Conservation (phyloP, 2,888 invertebrate species). For the Germaria angustata region DNA sequence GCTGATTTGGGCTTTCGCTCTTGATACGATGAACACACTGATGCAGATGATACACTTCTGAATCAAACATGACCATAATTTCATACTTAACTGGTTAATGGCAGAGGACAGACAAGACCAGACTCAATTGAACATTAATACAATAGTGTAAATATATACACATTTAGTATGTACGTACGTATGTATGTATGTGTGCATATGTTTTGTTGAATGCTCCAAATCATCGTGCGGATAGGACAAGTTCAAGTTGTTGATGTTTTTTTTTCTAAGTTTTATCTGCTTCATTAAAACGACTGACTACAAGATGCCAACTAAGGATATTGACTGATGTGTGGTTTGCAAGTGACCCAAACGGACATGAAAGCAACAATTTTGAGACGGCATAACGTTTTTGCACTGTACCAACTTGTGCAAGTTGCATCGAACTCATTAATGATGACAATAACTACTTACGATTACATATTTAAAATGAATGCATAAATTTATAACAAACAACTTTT, state of each 20-base stretch:
- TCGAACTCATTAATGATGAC: background rate
- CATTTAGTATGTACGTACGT: background rate
- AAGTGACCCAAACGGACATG: constrained; percentile 42
- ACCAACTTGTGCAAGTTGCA: background rate
- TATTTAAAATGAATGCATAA: background rate
- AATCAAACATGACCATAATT: constrained; percentile 35
- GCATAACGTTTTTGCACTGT: background rate
- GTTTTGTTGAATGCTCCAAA: constrained; percentile 37
- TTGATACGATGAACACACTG: background rate
- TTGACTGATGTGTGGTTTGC: constrained; percentile 33
- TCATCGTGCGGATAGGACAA: constrained; percentile 48
- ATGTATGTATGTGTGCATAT: background rate
- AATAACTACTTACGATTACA: background rate
- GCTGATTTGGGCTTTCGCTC: constrained; percentile 21
- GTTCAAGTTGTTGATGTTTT: constrained; percentile 29
- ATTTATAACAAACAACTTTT: background rate
- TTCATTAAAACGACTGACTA: constrained; percentile 33
- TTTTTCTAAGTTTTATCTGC: constrained; percentile 31
- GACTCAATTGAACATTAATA: background rate
- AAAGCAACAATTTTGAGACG: constrained; percentile 9
- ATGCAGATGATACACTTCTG: constrained; percentile 28
- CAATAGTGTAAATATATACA: background rate
- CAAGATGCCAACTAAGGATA: constrained; percentile 56
- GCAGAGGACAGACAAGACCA: background rate
- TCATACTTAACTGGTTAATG: constrained; percentile 35